Evolutionary conservation across 1,140 invertebrate genomes (phyloP), one percentile per base, ranked within the genome.

Genomic region (Xylocopa sonorina): DNA sequence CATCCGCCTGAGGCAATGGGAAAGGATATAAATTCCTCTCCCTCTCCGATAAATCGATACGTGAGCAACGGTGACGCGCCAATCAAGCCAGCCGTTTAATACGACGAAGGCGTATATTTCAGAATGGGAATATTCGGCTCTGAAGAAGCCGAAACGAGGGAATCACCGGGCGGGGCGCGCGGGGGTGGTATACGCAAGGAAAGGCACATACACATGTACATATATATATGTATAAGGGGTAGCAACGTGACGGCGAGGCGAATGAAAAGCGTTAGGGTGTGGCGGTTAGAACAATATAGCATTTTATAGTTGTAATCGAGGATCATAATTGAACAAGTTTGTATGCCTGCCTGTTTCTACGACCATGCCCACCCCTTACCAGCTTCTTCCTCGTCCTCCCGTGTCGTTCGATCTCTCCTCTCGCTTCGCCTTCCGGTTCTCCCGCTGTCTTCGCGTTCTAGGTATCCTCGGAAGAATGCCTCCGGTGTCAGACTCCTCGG

Each of bases 221-320:
- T n/a, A n/a, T n/a, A n/a, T n/a, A n/a, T n/a, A n/a, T n/a, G n/a
- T n/a, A n/a, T n/a, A n/a, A 67, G 18, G 64, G 64, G 64, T 67
- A 24, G 51, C 46, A 16, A 46, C 12, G 72, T 53, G 74, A 69
- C 51, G 64, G 60, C 10, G 66, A 63, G 67, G 71, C 64, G 77
- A 84, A 84, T 75, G 77, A 84, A 75, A 67, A 80, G 72, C 58
- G 51, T 69, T 51, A 63, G 82, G 69, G 74, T 60, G 71, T 73
- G 57, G 73, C 34, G 81, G 74, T 82, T 85, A 71, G 82, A 88
- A 89, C 88, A 88, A 89, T 89, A 89, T 89, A 87, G 85, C 88
- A 89, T 89, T 89, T 89, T 89, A 89, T 88, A 89, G 88, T 89
- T 89, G 88, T 89, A 89, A 89, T 89, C 88, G 88, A 86, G 88